Evolutionary conservation across 2,113 vertebrate genomes (phyloP), one percentile per base, ranked within the genome.

Genomic region (Halcyon malimbica): DNA sequence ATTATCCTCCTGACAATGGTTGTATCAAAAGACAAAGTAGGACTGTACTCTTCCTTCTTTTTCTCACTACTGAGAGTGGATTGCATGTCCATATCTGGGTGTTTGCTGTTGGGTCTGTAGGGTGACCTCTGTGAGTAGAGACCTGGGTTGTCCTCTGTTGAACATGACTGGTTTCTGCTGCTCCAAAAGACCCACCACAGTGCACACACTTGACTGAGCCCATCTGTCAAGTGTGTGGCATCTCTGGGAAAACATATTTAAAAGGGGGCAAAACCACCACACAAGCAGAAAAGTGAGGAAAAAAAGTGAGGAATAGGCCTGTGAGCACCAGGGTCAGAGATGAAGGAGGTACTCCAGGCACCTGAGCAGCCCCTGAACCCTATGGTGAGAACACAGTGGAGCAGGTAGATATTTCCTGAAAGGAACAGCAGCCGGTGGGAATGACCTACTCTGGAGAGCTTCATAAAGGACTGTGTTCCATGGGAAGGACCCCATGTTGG

Each of bases 401-500:
- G 14, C 5, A 56, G 35, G 13, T 51, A 37, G 28, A 17, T 74
- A 44, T 28, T 26, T 89, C 19, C 21, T 62, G n/a, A 69, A 48
- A 69, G 39, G 54, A 75, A 26, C 13, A 11, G 3, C 24, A 60
- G 53, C 3, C 9, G 35, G 14, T 28, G 35, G 26, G 15, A 29
- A n/a, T 44, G 42, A 70, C 26, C 10, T 7, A 25, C 15, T 57
- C 51, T 44, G 35, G 42, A 37, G 35, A 64, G 5, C 6, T 41
- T 64, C 1, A 2, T 71, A 42, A 42, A 65, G 44, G 28, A 76
- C 56, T 70, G 33, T 18, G 37, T 33, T 16, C 35, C 7, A 12
- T 37, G 9, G 13, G 31, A 63, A 11, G 6, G 7, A 17, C 11
- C 31, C 8, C 50, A 15, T 1, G 1, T 2, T 59, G 31, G 41